These are phyloP conservation scores for Oceanodroma leucorhoa DNA, from an alignment of 2,797 vertebrate genomes.

Conservation along the genomic window DNA sequence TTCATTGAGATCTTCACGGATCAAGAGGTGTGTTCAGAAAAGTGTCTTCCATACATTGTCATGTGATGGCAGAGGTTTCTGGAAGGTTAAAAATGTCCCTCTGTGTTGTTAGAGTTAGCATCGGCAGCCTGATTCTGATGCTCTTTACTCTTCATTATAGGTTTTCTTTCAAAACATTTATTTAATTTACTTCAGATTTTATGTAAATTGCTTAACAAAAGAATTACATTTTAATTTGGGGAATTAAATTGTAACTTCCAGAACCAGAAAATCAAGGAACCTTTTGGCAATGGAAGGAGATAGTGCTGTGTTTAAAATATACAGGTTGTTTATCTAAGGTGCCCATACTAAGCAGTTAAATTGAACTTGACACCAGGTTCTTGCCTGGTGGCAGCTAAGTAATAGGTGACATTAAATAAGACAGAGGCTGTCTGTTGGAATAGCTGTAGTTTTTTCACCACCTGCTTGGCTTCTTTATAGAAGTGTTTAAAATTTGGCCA, in stretches of 20 bases:
- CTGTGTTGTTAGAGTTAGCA: neutral
- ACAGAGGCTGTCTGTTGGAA: neutral
- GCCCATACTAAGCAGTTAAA: neutral
- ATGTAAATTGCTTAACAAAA: neutral
- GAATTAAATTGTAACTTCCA: neutral
- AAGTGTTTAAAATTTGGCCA: neutral
- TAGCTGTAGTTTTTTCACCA: neutral
- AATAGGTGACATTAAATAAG: neutral
- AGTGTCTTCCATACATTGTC: neutral
- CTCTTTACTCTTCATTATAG: neutral
- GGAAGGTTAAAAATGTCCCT: neutral
- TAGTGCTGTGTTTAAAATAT: neutral
- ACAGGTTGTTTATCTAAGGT: neutral
- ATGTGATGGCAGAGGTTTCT: neutral
- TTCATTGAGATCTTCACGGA: conserved; percentile 99
- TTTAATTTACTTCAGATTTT: neutral
- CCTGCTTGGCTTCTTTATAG: neutral
- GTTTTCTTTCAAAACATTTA: neutral
- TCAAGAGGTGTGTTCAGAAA: conserved; percentile 85
- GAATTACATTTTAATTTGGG: neutral
- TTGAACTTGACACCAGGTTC: neutral
- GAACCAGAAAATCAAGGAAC: neutral
- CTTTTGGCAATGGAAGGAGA: neutral
- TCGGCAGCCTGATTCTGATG: neutral
- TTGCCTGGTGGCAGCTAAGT: neutral